Evolutionary conservation across 2,888 invertebrate species (phyloP).

Genomic region (Odontothrips loti): DNA sequence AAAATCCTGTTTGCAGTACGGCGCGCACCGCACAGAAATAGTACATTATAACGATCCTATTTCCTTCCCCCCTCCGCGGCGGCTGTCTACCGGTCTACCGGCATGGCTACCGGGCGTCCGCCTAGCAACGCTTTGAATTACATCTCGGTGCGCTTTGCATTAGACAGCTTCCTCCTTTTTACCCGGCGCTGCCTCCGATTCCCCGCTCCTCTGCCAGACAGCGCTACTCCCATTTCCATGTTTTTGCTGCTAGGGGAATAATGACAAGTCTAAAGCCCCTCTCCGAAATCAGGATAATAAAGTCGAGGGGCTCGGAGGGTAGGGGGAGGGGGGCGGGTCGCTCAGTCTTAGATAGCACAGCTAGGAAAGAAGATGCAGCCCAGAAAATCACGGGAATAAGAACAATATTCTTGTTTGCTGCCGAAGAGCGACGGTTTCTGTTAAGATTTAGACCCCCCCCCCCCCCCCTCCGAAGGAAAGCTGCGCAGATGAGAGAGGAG

Average conservation of each 20-base stretch:
- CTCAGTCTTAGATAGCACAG: no score
- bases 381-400: no score
- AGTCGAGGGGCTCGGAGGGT: not conserved
- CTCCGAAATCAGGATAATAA: not conserved
- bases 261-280: not conserved
- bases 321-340: not conserved
- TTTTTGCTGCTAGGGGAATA: not conserved
- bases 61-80: not conserved
- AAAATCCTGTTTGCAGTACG: no score
- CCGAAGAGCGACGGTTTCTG: no score
- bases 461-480: no score
- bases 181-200: not conserved
- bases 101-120: no score
- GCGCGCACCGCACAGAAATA: no score
- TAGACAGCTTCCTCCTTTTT: not conserved
- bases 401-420: no score
- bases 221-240: not conserved
- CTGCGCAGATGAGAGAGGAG: no score
- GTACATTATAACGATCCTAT: not conserved
- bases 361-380: no score
- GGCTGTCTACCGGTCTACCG: no score
- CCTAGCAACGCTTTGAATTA: not conserved
- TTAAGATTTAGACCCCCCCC: no score
- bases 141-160: conserved; percentile 3
- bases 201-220: not conserved